Percentiles rank a stretch among this genome's conserved stretches.
These are phyloP conservation scores for Salvelinus fontinalis DNA, from an alignment of 2,113 vertebrate species.

Conservation along the genomic window DNA sequence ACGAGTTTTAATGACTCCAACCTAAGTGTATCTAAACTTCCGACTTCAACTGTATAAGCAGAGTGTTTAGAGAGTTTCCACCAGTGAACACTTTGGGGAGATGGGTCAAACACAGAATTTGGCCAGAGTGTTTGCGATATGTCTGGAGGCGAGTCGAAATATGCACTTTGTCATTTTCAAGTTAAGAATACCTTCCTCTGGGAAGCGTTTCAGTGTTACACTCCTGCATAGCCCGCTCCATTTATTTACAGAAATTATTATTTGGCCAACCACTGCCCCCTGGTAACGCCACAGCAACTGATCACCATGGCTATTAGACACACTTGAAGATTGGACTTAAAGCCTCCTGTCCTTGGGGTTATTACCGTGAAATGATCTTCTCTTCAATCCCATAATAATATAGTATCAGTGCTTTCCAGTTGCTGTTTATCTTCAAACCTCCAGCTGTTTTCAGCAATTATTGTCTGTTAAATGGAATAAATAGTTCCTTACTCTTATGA, in stretches of 20 bases:
- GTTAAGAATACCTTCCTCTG: not conserved
- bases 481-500: not conserved
- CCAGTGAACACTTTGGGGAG: no score
- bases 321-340: slow-evolving; percentile 51
- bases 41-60: no score
- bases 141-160: not conserved
- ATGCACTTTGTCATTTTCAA: not conserved
- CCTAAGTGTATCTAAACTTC: no score
- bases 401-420: slow-evolving; percentile 37
- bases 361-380: slow-evolving; percentile 66
- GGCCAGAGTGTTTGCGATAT: no score
- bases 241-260: not conserved
- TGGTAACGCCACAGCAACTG: not conserved
- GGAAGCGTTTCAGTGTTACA: not conserved
- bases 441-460: slow-evolving; percentile 39
- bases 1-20: no score
- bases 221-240: not conserved
- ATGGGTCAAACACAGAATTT: no score
- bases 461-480: slow-evolving; percentile 6
- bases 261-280: not conserved
- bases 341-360: slow-evolving; percentile 45
- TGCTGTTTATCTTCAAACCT: slow-evolving; percentile 41
- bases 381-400: slow-evolving; percentile 47
- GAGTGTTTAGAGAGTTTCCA: no score
- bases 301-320: slow-evolving; percentile 68